These are phyloP conservation scores for Octopus bimaculoides DNA, from an alignment of 1,140 invertebrate species.

Conservation along the genomic window DNA sequence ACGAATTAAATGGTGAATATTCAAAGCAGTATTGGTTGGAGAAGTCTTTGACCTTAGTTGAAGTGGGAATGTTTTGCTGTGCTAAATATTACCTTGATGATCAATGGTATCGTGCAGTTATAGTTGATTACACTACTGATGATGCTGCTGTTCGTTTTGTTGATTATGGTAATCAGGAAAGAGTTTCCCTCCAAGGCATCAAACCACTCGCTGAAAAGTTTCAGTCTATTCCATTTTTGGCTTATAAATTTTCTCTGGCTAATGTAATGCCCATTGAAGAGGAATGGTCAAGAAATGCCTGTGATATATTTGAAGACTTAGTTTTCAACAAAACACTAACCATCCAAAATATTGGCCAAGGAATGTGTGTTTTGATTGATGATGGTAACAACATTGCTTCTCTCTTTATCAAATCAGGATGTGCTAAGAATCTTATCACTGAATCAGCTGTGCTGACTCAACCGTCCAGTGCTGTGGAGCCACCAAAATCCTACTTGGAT, in stretches of 20 bases:
- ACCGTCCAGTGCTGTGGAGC: background rate
- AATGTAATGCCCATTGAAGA: conserved; percentile 22
- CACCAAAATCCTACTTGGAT: background rate
- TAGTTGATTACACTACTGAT: conserved; percentile 68
- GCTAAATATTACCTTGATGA: conserved; percentile 73
- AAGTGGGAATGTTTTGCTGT: conserved; percentile 65
- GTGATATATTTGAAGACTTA: conserved; percentile 29
- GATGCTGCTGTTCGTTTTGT: conserved; percentile 63
- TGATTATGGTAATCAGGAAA: conserved; percentile 60
- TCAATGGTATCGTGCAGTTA: conserved; percentile 75
- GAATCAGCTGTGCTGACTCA: background rate
- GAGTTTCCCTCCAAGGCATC: conserved; percentile 21
- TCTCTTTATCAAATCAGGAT: background rate
- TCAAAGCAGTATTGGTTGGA: background rate
- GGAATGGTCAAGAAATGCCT: conserved; percentile 37
- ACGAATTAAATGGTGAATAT: conserved; percentile 1
- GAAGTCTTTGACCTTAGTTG: background rate
- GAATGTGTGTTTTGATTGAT: background rate
- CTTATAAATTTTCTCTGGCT: conserved; percentile 37
- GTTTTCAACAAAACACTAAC: conserved; percentile 24
- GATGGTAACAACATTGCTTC: background rate
- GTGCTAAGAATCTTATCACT: background rate
- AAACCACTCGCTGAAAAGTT: conserved; percentile 29
- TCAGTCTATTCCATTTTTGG: conserved; percentile 28
- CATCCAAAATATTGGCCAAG: background rate